Conservation (phyloP, 1,140 invertebrate genomes). For the Stenopsyche tienmushanensis region DNA sequence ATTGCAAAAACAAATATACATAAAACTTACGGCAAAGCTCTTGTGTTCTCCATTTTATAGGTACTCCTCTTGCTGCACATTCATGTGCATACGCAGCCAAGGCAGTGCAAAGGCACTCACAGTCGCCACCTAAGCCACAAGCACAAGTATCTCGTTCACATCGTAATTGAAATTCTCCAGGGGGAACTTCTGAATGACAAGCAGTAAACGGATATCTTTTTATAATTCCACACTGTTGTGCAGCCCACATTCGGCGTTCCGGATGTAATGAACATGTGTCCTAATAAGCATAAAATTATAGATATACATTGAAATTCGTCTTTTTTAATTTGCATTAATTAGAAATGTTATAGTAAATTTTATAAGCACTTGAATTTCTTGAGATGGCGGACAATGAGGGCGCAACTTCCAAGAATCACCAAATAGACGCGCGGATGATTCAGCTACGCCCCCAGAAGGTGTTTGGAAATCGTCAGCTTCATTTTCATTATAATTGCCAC, state of each 20-base stretch:
- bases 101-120: constrained; percentile 86
- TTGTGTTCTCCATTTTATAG: constrained; percentile 78
- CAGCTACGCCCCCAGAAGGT: constrained; percentile 71
- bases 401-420: constrained; percentile 87
- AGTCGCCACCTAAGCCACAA: constrained; percentile 87
- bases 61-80: constrained; percentile 70
- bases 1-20: too few relatives aligned
- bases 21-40: constrained; percentile 78
- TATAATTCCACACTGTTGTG: constrained; percentile 70
- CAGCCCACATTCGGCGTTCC: constrained; percentile 75
- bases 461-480: constrained; percentile 80
- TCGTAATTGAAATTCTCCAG: constrained; percentile 66
- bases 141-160: constrained; percentile 83
- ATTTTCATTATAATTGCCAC: constrained; percentile 88
- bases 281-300: constrained; percentile 42
- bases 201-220: constrained; percentile 70
- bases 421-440: constrained; percentile 73
- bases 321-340: constrained; percentile 1
- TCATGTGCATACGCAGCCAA: constrained; percentile 82
- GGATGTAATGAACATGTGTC: constrained; percentile 75
- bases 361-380: constrained; percentile 48
- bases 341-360: constrained; percentile 17
- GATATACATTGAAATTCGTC: background rate
- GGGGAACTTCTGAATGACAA: constrained; percentile 78
- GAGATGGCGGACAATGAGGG: constrained; percentile 65